Evolutionary conservation across 2,113 vertebrate species (phyloP).

Genomic region (Felis catus): DNA sequence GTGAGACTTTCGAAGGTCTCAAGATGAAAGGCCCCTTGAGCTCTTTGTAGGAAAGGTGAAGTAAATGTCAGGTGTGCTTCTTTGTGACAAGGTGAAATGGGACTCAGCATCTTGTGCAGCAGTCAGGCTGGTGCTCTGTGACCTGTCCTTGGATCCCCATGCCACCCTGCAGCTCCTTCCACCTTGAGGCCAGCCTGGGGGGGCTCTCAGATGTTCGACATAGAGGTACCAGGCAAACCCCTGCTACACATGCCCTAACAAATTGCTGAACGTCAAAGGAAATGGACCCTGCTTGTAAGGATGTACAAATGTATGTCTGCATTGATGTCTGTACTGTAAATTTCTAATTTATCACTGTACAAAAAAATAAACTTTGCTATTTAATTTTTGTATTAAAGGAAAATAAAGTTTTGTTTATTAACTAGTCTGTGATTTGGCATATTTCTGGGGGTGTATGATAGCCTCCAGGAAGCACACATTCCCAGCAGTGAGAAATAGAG

Average conservation of each 20-base stretch:
- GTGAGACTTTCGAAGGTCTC: slow-evolving; percentile 51
- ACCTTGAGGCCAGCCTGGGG: slow-evolving; percentile 19
- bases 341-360: slow-evolving; percentile 92
- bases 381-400: slow-evolving; percentile 91
- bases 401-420: slow-evolving; percentile 87
- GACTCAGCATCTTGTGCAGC: slow-evolving; percentile 49
- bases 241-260: slow-evolving; percentile 52
- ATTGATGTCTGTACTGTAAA: slow-evolving; percentile 90
- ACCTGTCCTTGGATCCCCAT: background rate
- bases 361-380: slow-evolving; percentile 87
- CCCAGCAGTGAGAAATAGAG: background rate
- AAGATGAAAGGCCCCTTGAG: slow-evolving; percentile 10
- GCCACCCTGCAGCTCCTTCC: background rate
- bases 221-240: slow-evolving; percentile 80
- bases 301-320: slow-evolving; percentile 86
- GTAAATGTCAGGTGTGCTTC: background rate
- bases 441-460: background rate
- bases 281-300: slow-evolving; percentile 79
- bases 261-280: slow-evolving; percentile 74
- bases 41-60: background rate
- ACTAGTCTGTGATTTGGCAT: slow-evolving; percentile 70
- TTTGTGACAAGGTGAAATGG: slow-evolving; percentile 49
- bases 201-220: slow-evolving; percentile 10
- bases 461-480: background rate
- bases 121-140: background rate